A percentile compares a stretch with the other conserved stretches of the same genome.
Evolutionary conservation across 2,888 invertebrate species (phyloP).

Genomic region (Apantesis nais): DNA sequence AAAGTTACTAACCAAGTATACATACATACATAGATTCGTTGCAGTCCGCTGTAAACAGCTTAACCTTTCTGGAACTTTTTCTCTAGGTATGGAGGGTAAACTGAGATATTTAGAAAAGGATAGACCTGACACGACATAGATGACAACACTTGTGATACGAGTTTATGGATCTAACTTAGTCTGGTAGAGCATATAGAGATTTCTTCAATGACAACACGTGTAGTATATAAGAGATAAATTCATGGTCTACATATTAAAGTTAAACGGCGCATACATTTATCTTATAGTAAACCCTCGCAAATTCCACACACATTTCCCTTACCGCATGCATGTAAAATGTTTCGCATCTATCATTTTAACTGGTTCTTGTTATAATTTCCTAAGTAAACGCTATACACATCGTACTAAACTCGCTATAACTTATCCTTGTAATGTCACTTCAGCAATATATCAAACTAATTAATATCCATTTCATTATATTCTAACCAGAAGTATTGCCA

Average conservation of each 20-base stretch:
- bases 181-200: neutral
- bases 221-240: neutral
- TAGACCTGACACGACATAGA: neutral
- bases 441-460: constrained; percentile 46
- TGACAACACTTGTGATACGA: neutral
- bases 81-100: no score
- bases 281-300: neutral
- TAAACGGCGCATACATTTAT: neutral
- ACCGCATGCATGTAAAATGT: neutral
- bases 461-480: constrained; percentile 55
- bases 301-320: neutral
- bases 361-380: constrained; percentile 38
- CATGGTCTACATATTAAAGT: neutral
- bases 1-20: neutral
- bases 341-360: constrained; percentile 35
- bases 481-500: constrained; percentile 51
- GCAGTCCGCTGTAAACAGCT: neutral
- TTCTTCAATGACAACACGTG: neutral
- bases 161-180: neutral
- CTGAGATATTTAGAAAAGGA: neutral
- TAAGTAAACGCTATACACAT: constrained; percentile 25
- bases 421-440: constrained; percentile 40
- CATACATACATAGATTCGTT: neutral
- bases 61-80: no score
- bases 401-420: constrained; percentile 33